These are phyloP conservation scores for Leptocoma aspasia DNA, from an alignment of 2,113 vertebrate species.

Conservation along the genomic window DNA sequence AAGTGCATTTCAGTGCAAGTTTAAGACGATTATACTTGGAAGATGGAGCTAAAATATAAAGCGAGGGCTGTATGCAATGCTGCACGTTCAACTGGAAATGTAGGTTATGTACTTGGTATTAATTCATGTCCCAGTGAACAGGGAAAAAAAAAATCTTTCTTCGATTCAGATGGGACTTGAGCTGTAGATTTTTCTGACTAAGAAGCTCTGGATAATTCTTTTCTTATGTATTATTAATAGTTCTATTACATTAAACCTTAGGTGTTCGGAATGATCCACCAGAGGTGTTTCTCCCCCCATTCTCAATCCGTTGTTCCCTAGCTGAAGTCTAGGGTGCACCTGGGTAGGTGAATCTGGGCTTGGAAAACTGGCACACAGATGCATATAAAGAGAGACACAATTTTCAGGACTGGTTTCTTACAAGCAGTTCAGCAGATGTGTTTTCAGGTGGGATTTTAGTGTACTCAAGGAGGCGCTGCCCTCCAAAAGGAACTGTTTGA, in stretches of 20 bases:
- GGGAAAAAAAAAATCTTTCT: not conserved
- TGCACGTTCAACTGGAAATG: conserved; percentile 40
- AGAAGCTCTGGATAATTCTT: conserved; percentile 59
- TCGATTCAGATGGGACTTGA: not conserved
- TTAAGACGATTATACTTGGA: conserved; percentile 4
- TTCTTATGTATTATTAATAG: conserved; percentile 65
- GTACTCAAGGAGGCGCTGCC: conserved; percentile 25
- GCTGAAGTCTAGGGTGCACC: not conserved
- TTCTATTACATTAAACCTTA: conserved; percentile 60
- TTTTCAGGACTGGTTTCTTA: conserved; percentile 22
- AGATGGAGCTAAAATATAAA: conserved; percentile 4
- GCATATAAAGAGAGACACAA: not conserved
- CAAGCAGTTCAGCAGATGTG: conserved; percentile 13
- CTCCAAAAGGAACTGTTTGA: conserved; percentile 3
- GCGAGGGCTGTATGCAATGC: not conserved
- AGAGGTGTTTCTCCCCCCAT: not conserved
- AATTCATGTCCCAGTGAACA: conserved; percentile 28
- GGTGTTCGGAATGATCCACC: conserved; percentile 41
- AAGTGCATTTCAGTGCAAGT: conserved; percentile 20
- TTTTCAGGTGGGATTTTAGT: conserved; percentile 28
- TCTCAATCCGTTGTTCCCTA: not conserved
- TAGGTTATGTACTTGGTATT: conserved; percentile 59
- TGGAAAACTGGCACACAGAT: not conserved
- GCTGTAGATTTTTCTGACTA: conserved; percentile 58
- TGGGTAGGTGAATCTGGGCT: conserved; percentile 9